Base-by-base conservation (phyloP, 2,113 vertebrate genomes). In the Hucho hucho region DNA sequence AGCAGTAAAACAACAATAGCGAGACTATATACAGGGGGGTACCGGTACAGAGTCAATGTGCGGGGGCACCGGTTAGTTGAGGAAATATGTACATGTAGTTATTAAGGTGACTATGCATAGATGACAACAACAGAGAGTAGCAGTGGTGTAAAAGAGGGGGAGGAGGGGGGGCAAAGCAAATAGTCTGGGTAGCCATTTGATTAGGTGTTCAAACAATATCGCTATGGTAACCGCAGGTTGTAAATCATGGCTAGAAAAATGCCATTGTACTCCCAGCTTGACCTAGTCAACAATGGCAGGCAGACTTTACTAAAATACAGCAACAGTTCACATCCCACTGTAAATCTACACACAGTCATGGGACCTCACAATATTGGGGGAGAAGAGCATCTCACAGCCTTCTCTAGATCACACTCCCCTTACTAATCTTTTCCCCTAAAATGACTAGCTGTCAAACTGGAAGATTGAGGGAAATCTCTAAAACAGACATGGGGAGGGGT, bases 401-500 rank as follows among this genome's bases (percentile, higher is more conserved):
- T 83, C 76, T 83, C 77, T 85, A 87, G 82, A 81, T 85, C 85
- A 85, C 86, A 87, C 83, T 86, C 82, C 75, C n/a, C 29, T 73
- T 22, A 64, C 84, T 87, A 86, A 84, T 87, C 86, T 86, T 88
- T 87, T 84, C 84, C 75, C 72, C 83, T 83, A 81, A 90, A 92
- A 90, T 89, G 83, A 81, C 78, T 83, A 85, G 86, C 87, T 87
- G 85, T 90, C 87, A 90, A 89, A 89, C 86, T 84, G 87, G 88
- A 81, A 81, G 80, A 89, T 81, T 29, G 22, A 73, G 66, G 75
- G 73, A 83, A 88, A 88, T 84, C 83, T 89, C 72, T 88, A 80
- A 80, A 87, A 83, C 84, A 88, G 83, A 85, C 84, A 78, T 3
- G n/a, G 53, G 53, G 75, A 43, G 80, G 79, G 29, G 83, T 84